Evolutionary conservation across 2,888 invertebrate species (phyloP), one percentile per base, ranked within the genome.

Genomic region (Lycophotia porphyrea): DNA sequence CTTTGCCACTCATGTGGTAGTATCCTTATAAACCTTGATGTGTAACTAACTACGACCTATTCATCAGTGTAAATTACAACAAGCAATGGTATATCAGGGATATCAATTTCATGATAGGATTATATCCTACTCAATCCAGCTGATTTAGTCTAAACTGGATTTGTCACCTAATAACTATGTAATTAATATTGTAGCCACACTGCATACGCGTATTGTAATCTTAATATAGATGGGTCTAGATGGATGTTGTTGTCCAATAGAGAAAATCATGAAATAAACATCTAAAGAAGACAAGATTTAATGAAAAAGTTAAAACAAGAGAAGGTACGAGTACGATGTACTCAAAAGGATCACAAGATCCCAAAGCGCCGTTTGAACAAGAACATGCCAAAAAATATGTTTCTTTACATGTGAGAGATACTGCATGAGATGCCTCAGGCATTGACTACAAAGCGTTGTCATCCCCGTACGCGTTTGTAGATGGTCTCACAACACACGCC

Each of bases 401-500:
- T 85, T 85, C 73, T 71, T 80, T 66, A 65, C 70, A 72, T 76
- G 61, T 52, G 24, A 63, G 72, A 71, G 66, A 64, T 27, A 66
- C 49, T 71, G 64, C 82, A 71, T 42, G 72, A 49, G 68, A 31
- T 47, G 82, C 82, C 82, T 61, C 34, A 27, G 78, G 82, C 85
- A 61, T 58, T 44, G 61, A 73, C 81, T 68, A 84, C 82, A 83
- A 83, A 83, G 82, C 78, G 42, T 82, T 85, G 82, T 83, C 85
- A 85, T 81, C 77, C 72, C 18, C 36, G 68, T 34, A 67, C 66
- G 49, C 76, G 74, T 75, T 70, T 75, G 84, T 80, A 55, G 63
- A 65, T 34, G 27, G 61, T 64, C 64, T 64, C 70, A 24, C 61
- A 81, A 83, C 61, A 85, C 78, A 74, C 63, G 44, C 63, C 42